Evolutionary conservation across 1,140 invertebrate genomes (phyloP).

Genomic region (Papilio xuthus): DNA sequence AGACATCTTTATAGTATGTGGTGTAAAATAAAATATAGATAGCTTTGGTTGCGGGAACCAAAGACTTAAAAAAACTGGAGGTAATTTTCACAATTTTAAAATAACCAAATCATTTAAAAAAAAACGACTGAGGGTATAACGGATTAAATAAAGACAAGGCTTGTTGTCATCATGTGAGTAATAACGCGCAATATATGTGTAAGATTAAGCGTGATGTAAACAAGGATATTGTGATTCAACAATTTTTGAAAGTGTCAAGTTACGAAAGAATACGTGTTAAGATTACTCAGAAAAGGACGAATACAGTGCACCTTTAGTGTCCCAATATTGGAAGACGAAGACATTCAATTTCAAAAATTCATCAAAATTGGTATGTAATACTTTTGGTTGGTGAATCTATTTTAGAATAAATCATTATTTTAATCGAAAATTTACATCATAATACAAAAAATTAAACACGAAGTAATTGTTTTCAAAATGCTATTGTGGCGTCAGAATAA

Average conservation of each 20-base stretch:
- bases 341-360: not conserved
- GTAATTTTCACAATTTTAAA: too few species aligned
- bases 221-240: constrained; percentile 24
- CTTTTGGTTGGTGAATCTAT: not conserved
- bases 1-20: constrained; percentile 9
- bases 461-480: too few species aligned
- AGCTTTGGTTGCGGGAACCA: not conserved
- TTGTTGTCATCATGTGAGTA: not conserved
- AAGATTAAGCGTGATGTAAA: not conserved
- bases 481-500: too few species aligned
- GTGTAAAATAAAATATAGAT: not conserved
- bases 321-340: not conserved
- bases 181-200: not conserved
- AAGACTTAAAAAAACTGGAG: not conserved
- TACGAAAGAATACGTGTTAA: not conserved
- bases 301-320: not conserved
- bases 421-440: not conserved
- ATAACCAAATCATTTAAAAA: too few species aligned
- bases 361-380: not conserved
- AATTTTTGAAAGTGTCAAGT: constrained; percentile 13
- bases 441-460: not conserved
- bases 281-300: not conserved
- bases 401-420: not conserved
- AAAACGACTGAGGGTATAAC: too few species aligned
- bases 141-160: not conserved